Base-by-base conservation (phyloP, 2,797 vertebrate species). In the Picus viridis region DNA sequence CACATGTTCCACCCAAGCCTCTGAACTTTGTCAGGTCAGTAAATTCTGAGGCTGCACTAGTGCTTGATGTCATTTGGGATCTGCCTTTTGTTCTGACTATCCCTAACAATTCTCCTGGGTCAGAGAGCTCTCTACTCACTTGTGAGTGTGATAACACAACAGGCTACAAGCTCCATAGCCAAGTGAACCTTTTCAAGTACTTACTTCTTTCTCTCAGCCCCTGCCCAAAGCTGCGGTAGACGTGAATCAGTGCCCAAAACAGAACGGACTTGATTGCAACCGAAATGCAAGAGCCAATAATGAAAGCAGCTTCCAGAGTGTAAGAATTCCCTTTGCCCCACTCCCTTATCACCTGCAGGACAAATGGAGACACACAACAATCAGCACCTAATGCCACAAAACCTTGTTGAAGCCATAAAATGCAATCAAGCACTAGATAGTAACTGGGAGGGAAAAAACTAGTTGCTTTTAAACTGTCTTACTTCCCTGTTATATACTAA, bases 141-240 rank as follows among this genome's bases (percentile, higher is more conserved):
- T 70, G 58, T 49, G 79, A 30, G 59, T 47, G 45, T 26, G 75
- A 11, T 32, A 61, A 51, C 49, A 51, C 16, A 47, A 11, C 2
- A 57, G 65, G 45, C 27, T 59, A 20, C 20, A 45, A 9, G 57
- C 36, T n/a, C 45, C 27, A 12, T 4, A 63, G 57, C 45, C 27
- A 26, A 61, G n/a, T 4, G 22, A 23, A 45, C 2, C 4, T 53
- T 76, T 9, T 34, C 3, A 32, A 32, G n/a, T 79, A 98, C 98
- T 98, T 96, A 98, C 98, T 98, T 96, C 98, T 98, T 95, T 98
- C 98, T 80, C 97, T 96, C 83, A 98, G 97, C 81, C 98, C 98
- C 86, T 98, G 98, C 22, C 98, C 98, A 18, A 98, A 98, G 96
- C 97, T 98, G 90, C 92, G 96, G 81, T 98, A 98, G 84, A 99